Percentiles rank a stretch among this genome's conserved stretches.
These are phyloP conservation scores for Orthonyx spaldingii DNA, from an alignment of 2,113 vertebrate species.

Conservation along the genomic window DNA sequence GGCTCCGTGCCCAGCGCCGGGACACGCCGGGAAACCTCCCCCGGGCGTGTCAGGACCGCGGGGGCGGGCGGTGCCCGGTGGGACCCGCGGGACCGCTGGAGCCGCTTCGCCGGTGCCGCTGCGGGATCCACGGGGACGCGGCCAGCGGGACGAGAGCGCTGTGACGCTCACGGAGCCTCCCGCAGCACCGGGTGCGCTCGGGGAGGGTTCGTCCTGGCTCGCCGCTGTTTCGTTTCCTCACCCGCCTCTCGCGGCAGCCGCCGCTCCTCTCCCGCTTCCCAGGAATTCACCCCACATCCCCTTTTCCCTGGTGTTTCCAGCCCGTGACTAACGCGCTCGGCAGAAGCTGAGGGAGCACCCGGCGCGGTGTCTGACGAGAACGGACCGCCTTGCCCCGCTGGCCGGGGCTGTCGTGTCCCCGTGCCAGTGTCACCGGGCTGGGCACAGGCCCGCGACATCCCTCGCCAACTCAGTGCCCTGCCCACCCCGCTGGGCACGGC, in stretches of 20 bases:
- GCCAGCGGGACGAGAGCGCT: not conserved
- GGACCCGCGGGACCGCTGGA: not conserved
- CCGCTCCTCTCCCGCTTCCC: not conserved
- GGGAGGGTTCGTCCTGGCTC: accelerated
- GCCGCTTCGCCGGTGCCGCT: not conserved
- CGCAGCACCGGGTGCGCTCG: not conserved
- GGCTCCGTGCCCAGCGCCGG: not conserved
- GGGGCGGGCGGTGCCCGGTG: not conserved
- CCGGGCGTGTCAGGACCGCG: not conserved
- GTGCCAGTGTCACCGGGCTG: accelerated
- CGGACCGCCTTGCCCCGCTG: accelerated
- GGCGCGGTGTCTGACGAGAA: not conserved
- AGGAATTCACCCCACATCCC: accelerated
- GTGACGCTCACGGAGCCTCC: not conserved
- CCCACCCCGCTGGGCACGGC: accelerated
- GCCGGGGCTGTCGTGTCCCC: too few relatives aligned
- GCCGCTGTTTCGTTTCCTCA: accelerated
- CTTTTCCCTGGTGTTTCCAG: not conserved
- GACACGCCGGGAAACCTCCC: not conserved
- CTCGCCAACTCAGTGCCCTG: accelerated
- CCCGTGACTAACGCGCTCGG: not conserved
- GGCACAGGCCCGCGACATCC: not conserved
- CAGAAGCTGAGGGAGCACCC: not conserved
- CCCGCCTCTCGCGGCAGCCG: not conserved
- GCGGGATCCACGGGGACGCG: not conserved